These are phyloP conservation scores for Argopecten irradians DNA, from an alignment of 1,140 invertebrate species.

Conservation along the genomic window DNA sequence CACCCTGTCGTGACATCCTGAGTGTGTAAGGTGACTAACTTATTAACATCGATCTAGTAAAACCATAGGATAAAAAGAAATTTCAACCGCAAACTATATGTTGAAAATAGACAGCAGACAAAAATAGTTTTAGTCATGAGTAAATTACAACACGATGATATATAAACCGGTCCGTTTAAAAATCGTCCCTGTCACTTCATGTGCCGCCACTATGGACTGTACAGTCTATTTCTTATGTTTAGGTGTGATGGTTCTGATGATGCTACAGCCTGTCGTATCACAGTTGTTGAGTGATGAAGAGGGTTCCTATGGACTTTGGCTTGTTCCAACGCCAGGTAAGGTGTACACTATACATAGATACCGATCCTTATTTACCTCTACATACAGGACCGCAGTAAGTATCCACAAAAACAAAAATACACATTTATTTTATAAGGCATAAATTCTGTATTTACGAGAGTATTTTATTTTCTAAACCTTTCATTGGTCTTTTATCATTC, in stretches of 20 bases:
- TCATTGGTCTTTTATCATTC: too few relatives aligned
- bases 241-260: background rate
- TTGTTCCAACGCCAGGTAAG: background rate
- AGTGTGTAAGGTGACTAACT: background rate
- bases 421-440: too few relatives aligned
- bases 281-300: background rate
- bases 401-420: too few relatives aligned
- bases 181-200: background rate
- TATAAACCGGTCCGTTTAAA: background rate
- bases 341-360: too few relatives aligned
- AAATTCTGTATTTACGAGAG: too few relatives aligned
- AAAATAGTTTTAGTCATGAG: background rate
- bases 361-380: too few relatives aligned
- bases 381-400: too few relatives aligned
- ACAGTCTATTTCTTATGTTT: background rate
- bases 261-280: background rate
- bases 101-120: background rate
- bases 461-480: too few relatives aligned
- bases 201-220: background rate
- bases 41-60: background rate
- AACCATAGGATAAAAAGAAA: background rate
- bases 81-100: background rate
- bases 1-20: background rate
- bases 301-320: background rate
- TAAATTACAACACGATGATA: background rate